Evolutionary conservation across 2,888 invertebrate genomes (phyloP), one percentile per base, ranked within the genome.

Genomic region (Hypomecis atomaria): DNA sequence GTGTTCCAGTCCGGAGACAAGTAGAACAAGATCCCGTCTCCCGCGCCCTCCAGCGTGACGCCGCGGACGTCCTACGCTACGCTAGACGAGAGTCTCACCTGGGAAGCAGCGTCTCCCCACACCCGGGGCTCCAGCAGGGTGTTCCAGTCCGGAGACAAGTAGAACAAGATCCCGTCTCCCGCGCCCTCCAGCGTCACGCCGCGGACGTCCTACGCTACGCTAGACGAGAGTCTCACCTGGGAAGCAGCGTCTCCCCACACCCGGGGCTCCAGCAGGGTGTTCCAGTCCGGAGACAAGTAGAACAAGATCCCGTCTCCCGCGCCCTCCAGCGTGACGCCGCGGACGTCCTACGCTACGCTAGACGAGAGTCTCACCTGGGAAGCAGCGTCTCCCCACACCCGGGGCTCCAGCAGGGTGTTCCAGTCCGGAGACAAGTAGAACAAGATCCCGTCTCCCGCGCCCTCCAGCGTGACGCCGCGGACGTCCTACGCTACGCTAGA

Each of bases 191-290:
- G 75, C 0, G 95, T 95, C 6, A 94, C 94, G 54, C 95, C 95
- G 77, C 94, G 86, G 45, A 95, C n/a, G n/a, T n/a, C n/a, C n/a
- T 23, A 23, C 23, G 23, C 23, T 23, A 23, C 9, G 4, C 6
- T 45, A 10, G 10, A 53, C 23, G 8, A 40, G 23, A 36, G 9
- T 11, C 37, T 59, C 69, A 91, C 93, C 88, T 93, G 97, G 1
- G 96, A 96, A 0, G 96, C 96, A 0, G 97, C 97, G 71, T 96
- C 96, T 4, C 95, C 96, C 97, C 97, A 97, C 11, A 97, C 96
- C 72, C 93, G 88, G 0, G 95, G 94, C 10, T 95, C 92, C 4
- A 90, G 74, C 34, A 98, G 85, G 50, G 92, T 94, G 0, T 93
- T 90, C 94, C 97, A 96, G 49, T 95, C 90, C 0, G 97, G 97